These are phyloP conservation scores for Atopsyche davidsoni DNA, from an alignment of 1,140 invertebrate genomes.

Conservation along the genomic window DNA sequence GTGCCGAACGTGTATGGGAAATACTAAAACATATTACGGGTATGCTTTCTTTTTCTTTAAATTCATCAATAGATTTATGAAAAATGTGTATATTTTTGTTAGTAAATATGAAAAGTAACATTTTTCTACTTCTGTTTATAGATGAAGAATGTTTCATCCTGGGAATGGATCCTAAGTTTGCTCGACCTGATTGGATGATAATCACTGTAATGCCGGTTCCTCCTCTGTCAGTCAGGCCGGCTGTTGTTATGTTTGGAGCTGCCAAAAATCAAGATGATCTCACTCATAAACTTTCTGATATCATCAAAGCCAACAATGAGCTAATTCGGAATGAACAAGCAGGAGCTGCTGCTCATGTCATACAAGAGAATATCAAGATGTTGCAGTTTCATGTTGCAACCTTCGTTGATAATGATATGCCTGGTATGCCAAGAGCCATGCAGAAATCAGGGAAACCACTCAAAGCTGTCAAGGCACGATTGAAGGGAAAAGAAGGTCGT, in stretches of 20 bases:
- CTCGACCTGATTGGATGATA: slow-evolving; percentile 99
- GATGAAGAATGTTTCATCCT: slow-evolving; percentile 96
- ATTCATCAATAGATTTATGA: background rate
- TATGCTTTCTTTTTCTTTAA: slow-evolving; percentile 27
- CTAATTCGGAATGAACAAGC: slow-evolving; percentile 90
- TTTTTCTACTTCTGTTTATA: slow-evolving; percentile 27
- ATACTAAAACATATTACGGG: slow-evolving; percentile 92
- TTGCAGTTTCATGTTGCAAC: slow-evolving; percentile 98
- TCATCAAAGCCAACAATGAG: slow-evolving; percentile 98
- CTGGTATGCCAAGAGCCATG: slow-evolving; percentile 93
- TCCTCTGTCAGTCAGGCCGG: slow-evolving; percentile 86
- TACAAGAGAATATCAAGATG: slow-evolving; percentile 96
- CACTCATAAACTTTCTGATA: slow-evolving; percentile 97
- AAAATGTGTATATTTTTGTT: background rate
- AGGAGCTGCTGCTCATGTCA: slow-evolving; percentile 94
- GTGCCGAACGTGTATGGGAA: slow-evolving; percentile 93
- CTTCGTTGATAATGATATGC: slow-evolving; percentile 97
- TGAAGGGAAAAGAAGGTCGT: slow-evolving; percentile 94
- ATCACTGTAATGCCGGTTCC: slow-evolving; percentile 96
- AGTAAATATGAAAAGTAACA: background rate
- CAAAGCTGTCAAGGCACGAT: slow-evolving; percentile 90
- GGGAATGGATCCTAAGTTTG: slow-evolving; percentile 93
- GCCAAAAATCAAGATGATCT: slow-evolving; percentile 99
- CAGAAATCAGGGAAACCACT: slow-evolving; percentile 98
- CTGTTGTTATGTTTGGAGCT: slow-evolving; percentile 98